Base-by-base conservation (phyloP, 2,888 invertebrate species). In the Digitonthophagus gazella region DNA sequence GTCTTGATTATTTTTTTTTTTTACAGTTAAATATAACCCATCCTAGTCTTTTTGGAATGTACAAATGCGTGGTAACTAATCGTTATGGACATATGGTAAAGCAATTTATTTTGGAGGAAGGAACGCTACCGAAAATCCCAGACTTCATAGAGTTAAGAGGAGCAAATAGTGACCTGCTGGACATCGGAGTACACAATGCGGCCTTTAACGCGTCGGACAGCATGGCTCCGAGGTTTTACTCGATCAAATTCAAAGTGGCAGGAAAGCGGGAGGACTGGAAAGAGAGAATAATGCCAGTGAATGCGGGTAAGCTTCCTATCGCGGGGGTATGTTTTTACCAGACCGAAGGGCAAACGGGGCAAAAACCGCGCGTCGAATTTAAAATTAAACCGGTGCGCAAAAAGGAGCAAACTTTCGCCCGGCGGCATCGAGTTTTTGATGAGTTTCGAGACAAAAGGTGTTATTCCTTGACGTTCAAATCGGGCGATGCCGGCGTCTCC, bases 21-120 rank as follows among this genome's bases (percentile, higher is more conserved):
- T 75, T 76, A 66, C 75, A 83, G 82, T 72, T 83, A 2, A 74
- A 77, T 57, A 77, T 83, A 63, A 77, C 78, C 15, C 78, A 81
- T 71, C 75, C 78, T 8, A 73, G 76, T 3, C 80, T 80, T 4
- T 86, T 86, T 71, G 87, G 85, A 16, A 83, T 82, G 65, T 88
- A 88, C 79, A 83, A 83, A 65, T 88, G 88, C 76, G 82, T 81
- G 58, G 87, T 86, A 0, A 78, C 80, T 69, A 88, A 88, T 75
- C 79, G 78, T 61, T 76, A 85, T 72, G 88, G 88, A 15, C 79
- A 79, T 61, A 79, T 86, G 64, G 85, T 86, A 71, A 83, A 85
- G 15, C 79, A 80, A 14, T 85, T 86, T 67, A 81, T 78, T 1
- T 77, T 89, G 63, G 82, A 84, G 64, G 81, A 85, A 74, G 88